Conservation (phyloP, 2,113 vertebrate species). For the Pao palembangensis region DNA sequence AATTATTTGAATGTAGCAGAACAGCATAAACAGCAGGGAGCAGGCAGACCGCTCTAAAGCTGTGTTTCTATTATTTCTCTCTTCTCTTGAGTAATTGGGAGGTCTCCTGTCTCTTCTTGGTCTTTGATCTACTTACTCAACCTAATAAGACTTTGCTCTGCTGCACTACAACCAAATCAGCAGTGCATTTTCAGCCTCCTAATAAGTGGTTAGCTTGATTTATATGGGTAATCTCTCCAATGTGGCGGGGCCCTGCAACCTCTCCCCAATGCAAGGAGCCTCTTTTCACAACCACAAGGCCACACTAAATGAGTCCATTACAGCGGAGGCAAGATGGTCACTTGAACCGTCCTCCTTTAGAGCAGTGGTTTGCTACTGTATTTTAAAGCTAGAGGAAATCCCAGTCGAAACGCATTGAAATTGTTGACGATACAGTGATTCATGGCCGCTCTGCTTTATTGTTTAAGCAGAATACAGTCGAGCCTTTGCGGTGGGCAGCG, state of each 20-base stretch:
- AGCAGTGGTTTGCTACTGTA: constrained; percentile 40
- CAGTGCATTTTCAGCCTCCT: constrained; percentile 70
- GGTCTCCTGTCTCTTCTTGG: constrained; percentile 63
- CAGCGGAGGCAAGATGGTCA: constrained; percentile 42
- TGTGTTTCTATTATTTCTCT: constrained; percentile 65
- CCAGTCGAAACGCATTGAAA: constrained; percentile 54
- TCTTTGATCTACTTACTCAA: constrained; percentile 77
- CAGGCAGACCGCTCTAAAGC: constrained; percentile 42
- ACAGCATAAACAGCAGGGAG: constrained; percentile 34
- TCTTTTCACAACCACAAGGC: constrained; percentile 51
- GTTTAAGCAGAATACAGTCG: constrained; percentile 50
- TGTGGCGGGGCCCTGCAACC: constrained; percentile 53
- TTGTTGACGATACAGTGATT: constrained; percentile 60
- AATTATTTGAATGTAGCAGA: constrained; percentile 34
- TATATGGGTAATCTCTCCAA: constrained; percentile 66
- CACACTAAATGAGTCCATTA: constrained; percentile 67
- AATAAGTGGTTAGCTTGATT: constrained; percentile 77
- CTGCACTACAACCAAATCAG: constrained; percentile 75
- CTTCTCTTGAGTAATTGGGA: constrained; percentile 70
- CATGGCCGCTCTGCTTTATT: constrained; percentile 58
- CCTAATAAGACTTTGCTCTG: constrained; percentile 75
- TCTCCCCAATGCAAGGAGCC: constrained; percentile 39
- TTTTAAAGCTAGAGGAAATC: constrained; percentile 39
- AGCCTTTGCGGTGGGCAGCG: constrained; percentile 37
- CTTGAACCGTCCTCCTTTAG: constrained; percentile 50